Conservation (phyloP, 2,888 invertebrate genomes). For the Beris chalybata region DNA sequence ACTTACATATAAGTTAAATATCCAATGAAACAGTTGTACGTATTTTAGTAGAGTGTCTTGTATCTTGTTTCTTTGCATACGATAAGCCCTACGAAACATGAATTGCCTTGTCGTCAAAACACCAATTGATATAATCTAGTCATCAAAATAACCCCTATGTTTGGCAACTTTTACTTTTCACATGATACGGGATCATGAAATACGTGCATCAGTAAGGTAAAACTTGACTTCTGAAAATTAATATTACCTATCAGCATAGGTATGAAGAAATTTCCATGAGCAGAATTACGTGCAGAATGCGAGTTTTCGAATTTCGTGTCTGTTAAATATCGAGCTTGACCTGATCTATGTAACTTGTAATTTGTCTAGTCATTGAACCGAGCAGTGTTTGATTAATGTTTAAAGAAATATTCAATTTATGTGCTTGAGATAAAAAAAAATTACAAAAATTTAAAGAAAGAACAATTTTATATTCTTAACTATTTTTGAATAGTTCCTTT, state of each 20-base stretch:
- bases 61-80: no score
- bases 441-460: no score
- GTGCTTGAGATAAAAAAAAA: conserved; percentile 13
- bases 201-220: conserved; percentile 25
- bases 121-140: conserved; percentile 31
- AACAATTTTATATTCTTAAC: no score
- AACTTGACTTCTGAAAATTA: conserved; percentile 33
- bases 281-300: conserved; percentile 24
- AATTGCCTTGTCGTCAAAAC: not conserved
- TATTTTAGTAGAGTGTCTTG: no score
- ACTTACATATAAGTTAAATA: no score
- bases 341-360: conserved; percentile 22
- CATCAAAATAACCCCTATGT: conserved; percentile 32
- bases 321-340: conserved; percentile 4
- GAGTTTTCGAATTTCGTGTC: conserved; percentile 10
- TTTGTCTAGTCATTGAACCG: conserved; percentile 29
- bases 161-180: conserved; percentile 19
- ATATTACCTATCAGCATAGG: conserved; percentile 25
- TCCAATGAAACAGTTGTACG: no score
- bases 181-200: conserved; percentile 29
- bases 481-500: no score
- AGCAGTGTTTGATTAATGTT: conserved; percentile 33
- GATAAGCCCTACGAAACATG: no score
- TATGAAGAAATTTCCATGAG: conserved; percentile 24
- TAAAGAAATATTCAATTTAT: conserved; percentile 34